Base-by-base conservation (phyloP, 2,888 invertebrate genomes). In the Apodemia mormo region DNA sequence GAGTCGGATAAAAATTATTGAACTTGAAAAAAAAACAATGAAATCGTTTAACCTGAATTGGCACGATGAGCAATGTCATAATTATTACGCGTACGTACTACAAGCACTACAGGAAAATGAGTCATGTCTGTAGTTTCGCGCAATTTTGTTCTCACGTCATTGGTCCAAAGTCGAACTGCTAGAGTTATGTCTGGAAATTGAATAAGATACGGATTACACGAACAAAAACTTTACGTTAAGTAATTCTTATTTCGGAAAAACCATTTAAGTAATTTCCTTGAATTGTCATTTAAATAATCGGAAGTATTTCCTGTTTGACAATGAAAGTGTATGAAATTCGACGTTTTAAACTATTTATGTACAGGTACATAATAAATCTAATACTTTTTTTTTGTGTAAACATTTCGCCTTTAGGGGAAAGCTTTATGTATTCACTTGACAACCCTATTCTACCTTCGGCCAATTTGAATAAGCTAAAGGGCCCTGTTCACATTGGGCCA, bases 91-190 rank as follows among this genome's bases (percentile, higher is more conserved):
- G 82, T 80, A 75, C 80, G 76, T 66, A 69, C 78, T 81, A 80
- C 81, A 61, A 58, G 61, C 61, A 61, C 61, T 61, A 61, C 61
- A 61, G 84, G 81, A 83, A 86, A 87, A 81, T 91, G 90, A 90
- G 80, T 92, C 90, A 91, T 81, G 76, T 71, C 78, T 78, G 81
- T 83, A 81, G 81, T 87, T 92, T 92, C 91, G 90, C 91, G 92
- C 91, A 92, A 82, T 90, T 91, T 91, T 89, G 80, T 79, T 80
- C 75, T 83, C 85, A 78, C 86, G 85, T 85, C 85, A 89, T 82
- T 85, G 80, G 83, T 82, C 70, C 49, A 66, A 49, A 70, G 76
- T 74, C 75, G 74, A 73, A 74, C 75, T 72, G 73, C 65, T 69
- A 64, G 70, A 70, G 70, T 73, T 76, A 74, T 74, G 78, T 73